Evolutionary conservation across 2,113 vertebrate species (phyloP).

Genomic region (Pollimyrus isidori): DNA sequence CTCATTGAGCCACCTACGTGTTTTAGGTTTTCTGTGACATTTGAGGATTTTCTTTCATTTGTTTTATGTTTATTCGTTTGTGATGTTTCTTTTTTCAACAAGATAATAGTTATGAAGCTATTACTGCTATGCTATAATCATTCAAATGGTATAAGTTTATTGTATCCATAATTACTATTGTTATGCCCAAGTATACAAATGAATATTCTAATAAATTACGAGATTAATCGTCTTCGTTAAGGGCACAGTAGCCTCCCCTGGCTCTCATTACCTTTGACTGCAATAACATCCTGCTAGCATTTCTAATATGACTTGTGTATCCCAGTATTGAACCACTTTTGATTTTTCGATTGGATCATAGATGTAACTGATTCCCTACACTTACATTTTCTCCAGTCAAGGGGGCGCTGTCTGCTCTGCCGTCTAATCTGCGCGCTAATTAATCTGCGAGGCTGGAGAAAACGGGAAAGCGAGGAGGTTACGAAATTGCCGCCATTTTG

Average conservation of each 20-base stretch:
- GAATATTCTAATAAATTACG: neutral
- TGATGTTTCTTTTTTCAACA: neutral
- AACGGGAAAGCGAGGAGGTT: constrained; percentile 39
- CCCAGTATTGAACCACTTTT: neutral
- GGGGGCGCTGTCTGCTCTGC: constrained; percentile 20
- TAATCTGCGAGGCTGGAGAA: constrained; percentile 9
- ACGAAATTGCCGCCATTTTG: constrained; percentile 47
- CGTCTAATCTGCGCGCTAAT: neutral
- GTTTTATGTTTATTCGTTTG: neutral
- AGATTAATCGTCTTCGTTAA: neutral
- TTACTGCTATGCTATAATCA: neutral
- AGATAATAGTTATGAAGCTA: neutral
- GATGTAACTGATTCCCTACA: neutral
- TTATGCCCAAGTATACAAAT: neutral
- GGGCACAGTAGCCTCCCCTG: neutral
- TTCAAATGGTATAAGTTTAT: neutral
- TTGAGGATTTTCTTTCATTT: neutral
- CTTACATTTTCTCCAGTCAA: constrained; percentile 33
- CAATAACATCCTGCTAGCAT: neutral
- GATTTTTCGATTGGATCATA: neutral
- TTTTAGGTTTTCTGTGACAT: neutral
- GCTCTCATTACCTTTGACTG: neutral
- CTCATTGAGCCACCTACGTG: neutral
- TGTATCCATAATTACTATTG: neutral
- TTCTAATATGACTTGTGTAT: neutral